Conservation (phyloP, 2,113 vertebrate genomes). For the Nestor notabilis region DNA sequence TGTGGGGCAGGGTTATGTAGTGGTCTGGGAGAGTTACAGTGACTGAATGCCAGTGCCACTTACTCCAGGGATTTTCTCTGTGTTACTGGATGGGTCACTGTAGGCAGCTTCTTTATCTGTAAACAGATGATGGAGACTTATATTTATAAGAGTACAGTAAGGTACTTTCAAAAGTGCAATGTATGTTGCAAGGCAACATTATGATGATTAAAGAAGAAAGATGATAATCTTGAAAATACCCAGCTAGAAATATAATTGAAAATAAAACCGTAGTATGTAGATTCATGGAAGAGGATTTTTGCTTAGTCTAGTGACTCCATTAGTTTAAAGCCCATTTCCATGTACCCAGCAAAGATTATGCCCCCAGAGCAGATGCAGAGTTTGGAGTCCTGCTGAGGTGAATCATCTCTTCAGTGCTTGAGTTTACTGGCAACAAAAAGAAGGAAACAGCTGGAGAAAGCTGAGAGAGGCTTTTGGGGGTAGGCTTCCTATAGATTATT, state of each 20-base stretch:
- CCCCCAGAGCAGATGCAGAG: slow-evolving; percentile 55
- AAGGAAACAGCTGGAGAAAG: slow-evolving; percentile 70
- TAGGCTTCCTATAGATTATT: slow-evolving; percentile 53
- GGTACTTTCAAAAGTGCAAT: background rate
- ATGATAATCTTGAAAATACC: background rate
- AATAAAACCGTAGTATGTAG: background rate
- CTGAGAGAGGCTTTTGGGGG: slow-evolving; percentile 41
- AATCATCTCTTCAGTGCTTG: slow-evolving; percentile 27
- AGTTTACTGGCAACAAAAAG: slow-evolving; percentile 46
- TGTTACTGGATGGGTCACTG: background rate
- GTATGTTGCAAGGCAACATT: background rate
- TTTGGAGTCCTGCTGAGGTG: slow-evolving; percentile 31
- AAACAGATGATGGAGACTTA: background rate
- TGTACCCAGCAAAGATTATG: background rate
- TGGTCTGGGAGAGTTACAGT: background rate
- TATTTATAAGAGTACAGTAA: background rate
- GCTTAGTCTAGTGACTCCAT: slow-evolving; percentile 1
- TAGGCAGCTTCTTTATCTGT: background rate
- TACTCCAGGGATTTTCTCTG: background rate
- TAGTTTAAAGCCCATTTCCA: slow-evolving; percentile 20
- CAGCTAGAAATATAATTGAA: background rate
- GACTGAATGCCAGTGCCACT: background rate
- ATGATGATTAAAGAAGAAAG: slow-evolving; percentile 5
- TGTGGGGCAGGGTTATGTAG: background rate
- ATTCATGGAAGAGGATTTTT: background rate